These are phyloP conservation scores for Megalopta genalis DNA, from an alignment of 1,140 invertebrate species.

Conservation along the genomic window DNA sequence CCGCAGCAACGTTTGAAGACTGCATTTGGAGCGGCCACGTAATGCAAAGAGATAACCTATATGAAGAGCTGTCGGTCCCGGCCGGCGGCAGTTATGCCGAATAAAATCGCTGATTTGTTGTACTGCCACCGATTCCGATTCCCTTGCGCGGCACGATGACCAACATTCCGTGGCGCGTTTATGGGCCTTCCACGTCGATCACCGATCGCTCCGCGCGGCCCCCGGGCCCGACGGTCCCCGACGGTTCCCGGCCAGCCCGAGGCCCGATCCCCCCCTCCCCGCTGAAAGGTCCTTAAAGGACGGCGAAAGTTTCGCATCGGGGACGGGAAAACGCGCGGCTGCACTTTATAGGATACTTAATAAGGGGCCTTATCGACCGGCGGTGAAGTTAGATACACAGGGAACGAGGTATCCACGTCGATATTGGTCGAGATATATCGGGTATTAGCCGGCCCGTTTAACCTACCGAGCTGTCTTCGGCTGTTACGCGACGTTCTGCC, in stretches of 20 bases:
- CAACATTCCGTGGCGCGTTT: slow-evolving; percentile 62
- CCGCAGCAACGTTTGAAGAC: slow-evolving; percentile 71
- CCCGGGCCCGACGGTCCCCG: neutral
- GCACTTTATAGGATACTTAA: slow-evolving; percentile 61
- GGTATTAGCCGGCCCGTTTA: slow-evolving; percentile 47
- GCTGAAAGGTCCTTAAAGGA: slow-evolving; percentile 35
- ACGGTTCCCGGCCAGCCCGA: neutral
- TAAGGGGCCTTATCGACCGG: slow-evolving; percentile 57
- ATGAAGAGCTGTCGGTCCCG: slow-evolving; percentile 74
- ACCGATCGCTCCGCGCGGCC: slow-evolving; percentile 42
- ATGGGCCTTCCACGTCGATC: slow-evolving; percentile 58
- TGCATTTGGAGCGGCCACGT: slow-evolving; percentile 75
- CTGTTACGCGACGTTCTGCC: slow-evolving; percentile 28
- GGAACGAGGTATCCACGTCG: slow-evolving; percentile 58
- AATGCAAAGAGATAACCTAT: slow-evolving; percentile 74
- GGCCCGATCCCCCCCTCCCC: neutral
- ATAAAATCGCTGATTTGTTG: slow-evolving; percentile 77
- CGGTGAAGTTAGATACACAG: slow-evolving; percentile 63
- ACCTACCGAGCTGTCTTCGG: slow-evolving; percentile 47
- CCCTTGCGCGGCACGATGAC: slow-evolving; percentile 58
- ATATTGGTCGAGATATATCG: slow-evolving; percentile 54
- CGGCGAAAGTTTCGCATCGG: slow-evolving; percentile 41
- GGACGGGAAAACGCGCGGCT: slow-evolving; percentile 52
- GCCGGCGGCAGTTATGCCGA: slow-evolving; percentile 67
- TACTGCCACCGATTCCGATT: slow-evolving; percentile 74